Percentiles rank a stretch among this genome's conserved stretches.
Evolutionary conservation across 2,888 invertebrate genomes (phyloP).

Genomic region (Neoascia interrupta): DNA sequence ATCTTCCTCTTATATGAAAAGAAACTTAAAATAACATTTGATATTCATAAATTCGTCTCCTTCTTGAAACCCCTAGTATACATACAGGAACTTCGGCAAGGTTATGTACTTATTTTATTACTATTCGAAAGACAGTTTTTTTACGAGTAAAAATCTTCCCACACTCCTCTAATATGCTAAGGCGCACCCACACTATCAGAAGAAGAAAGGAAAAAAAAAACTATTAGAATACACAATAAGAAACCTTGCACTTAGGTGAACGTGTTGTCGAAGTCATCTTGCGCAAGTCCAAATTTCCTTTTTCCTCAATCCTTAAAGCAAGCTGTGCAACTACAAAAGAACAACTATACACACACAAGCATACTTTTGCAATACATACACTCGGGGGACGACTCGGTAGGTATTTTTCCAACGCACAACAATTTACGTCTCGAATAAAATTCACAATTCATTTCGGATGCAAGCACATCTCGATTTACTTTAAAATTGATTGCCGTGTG

Average conservation of each 20-base stretch:
- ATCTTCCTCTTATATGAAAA: too few relatives aligned
- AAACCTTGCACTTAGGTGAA: constrained; percentile 48
- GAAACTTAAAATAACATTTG: too few relatives aligned
- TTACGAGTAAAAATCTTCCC: too few relatives aligned
- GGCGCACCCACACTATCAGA: neutral
- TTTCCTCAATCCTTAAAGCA: too few relatives aligned
- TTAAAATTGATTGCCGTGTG: constrained; percentile 13
- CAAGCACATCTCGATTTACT: constrained; percentile 7
- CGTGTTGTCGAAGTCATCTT: constrained; percentile 49
- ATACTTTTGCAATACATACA: constrained; percentile 13
- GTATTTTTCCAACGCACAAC: constrained; percentile 32
- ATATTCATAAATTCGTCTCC: too few relatives aligned
- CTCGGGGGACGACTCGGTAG: too few relatives aligned
- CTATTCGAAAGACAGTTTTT: too few relatives aligned
- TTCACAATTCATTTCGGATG: constrained; percentile 12
- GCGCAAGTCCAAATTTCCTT: constrained; percentile 46
- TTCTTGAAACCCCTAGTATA: too few relatives aligned
- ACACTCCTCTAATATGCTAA: too few relatives aligned
- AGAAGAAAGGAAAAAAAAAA: too few relatives aligned
- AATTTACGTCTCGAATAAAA: constrained; percentile 16
- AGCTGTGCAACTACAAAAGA: neutral
- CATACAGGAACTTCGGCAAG: too few relatives aligned
- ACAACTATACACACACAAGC: constrained; percentile 2
- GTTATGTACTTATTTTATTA: too few relatives aligned
- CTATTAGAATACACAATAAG: neutral